Conservation (phyloP, 92 coral and sea anemone species). For the Palythoa grandis region DNA sequence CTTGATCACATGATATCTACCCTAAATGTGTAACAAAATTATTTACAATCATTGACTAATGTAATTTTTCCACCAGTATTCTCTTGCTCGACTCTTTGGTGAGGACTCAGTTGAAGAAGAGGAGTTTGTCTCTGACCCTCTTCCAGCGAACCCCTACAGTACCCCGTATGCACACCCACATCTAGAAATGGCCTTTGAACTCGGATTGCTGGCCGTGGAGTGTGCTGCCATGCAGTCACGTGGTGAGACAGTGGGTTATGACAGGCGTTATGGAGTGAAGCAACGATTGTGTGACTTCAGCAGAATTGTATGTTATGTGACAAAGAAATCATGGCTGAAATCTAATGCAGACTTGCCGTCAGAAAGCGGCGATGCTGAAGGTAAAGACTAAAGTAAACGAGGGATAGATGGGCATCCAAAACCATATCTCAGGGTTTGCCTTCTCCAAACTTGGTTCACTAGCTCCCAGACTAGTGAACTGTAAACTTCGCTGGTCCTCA, state of each 20-base stretch:
- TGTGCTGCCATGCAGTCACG: not conserved
- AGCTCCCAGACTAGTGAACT: too few species aligned
- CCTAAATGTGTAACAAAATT: too few species aligned
- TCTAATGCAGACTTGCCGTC: not conserved
- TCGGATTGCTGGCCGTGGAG: slow-evolving; percentile 62
- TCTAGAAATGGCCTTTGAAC: slow-evolving; percentile 65
- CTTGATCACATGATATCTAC: too few species aligned
- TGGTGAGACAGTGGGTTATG: not conserved
- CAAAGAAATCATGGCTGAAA: slow-evolving; percentile 20
- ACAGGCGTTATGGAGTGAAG: slow-evolving; percentile 12
- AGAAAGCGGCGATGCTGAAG: not conserved
- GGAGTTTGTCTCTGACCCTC: slow-evolving; percentile 1
- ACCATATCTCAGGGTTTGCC: too few species aligned
- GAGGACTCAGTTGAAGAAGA: slow-evolving; percentile 10
- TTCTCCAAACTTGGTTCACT: too few species aligned
- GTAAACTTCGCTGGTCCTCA: too few species aligned
- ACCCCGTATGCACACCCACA: slow-evolving; percentile 28
- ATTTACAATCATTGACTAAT: not conserved
- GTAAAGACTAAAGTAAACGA: not conserved
- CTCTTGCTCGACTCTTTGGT: slow-evolving; percentile 9
- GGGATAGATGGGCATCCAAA: too few species aligned
- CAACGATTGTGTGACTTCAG: not conserved
- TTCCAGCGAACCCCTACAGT: slow-evolving; percentile 10
- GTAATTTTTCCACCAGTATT: not conserved
- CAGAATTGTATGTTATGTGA: slow-evolving; percentile 17